Evolutionary conservation across 2,113 vertebrate species (phyloP).

Genomic region (Gasterosteus nipponicus): DNA sequence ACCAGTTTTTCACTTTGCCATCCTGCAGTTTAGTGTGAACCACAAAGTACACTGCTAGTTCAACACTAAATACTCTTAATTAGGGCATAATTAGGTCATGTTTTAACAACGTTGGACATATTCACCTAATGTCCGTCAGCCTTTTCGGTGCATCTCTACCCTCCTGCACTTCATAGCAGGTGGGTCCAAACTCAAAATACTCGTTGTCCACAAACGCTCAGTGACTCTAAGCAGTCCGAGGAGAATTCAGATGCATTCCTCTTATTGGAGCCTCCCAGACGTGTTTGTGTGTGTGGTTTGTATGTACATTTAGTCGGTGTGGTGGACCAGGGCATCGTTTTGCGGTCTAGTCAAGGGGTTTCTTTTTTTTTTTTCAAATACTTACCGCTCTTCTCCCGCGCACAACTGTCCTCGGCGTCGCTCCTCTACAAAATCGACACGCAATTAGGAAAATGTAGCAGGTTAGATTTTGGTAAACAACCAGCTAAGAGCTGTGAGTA

Average conservation of each 20-base stretch:
- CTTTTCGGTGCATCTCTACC: neutral
- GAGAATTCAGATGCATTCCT: slow-evolving; percentile 23
- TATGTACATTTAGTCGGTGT: neutral
- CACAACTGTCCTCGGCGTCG: neutral
- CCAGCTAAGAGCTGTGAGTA: neutral
- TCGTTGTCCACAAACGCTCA: neutral
- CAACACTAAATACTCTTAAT: neutral
- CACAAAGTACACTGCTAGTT: neutral
- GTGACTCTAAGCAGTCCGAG: neutral
- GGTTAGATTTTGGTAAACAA: slow-evolving; percentile 15
- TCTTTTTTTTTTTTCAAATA: neutral
- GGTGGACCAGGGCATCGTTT: neutral
- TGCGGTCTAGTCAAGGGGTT: neutral
- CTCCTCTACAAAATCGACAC: slow-evolving; percentile 2
- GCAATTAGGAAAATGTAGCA: slow-evolving; percentile 36
- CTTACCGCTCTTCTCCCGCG: neutral
- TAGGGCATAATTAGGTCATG: neutral
- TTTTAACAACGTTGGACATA: neutral
- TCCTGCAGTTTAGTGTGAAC: neutral
- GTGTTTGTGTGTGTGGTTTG: neutral
- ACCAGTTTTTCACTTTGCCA: neutral
- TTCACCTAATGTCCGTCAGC: neutral
- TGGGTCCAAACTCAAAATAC: slow-evolving; percentile 9
- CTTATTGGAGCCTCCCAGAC: slow-evolving; percentile 1
- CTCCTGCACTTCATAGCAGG: neutral